These are phyloP conservation scores for Eumaeus atala DNA, from an alignment of 1,140 invertebrate species.

Conservation along the genomic window DNA sequence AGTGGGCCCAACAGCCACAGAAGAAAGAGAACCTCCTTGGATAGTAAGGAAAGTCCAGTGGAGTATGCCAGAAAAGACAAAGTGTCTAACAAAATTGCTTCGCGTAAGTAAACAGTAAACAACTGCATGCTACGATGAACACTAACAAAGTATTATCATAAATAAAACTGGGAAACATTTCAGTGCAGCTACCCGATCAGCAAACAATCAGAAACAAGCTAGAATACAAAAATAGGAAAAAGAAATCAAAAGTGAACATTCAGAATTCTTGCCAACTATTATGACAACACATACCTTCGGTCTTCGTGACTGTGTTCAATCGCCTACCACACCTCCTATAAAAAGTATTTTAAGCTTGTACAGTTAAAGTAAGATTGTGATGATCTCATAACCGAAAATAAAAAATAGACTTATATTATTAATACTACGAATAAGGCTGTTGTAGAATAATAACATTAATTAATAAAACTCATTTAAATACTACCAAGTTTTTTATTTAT, in stretches of 20 bases:
- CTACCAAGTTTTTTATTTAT: constrained; percentile 27
- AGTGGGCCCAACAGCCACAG: constrained; percentile 33
- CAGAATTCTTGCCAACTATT: constrained; percentile 62
- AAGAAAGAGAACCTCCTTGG: constrained; percentile 40
- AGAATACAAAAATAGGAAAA: constrained; percentile 34
- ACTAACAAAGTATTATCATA: constrained; percentile 37
- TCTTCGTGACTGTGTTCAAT: constrained; percentile 3
- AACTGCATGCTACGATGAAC: constrained; percentile 51
- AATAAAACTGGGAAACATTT: constrained; percentile 58
- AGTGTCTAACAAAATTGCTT: constrained; percentile 43
- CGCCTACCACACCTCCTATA: constrained; percentile 5
- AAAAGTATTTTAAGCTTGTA: constrained; percentile 14
- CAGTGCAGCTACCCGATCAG: constrained; percentile 55
- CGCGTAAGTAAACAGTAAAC: constrained; percentile 70
- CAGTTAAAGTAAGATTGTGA: constrained; percentile 20
- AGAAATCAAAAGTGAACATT: constrained; percentile 41
- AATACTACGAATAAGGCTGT: constrained; percentile 26
- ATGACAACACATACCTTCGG: constrained; percentile 26
- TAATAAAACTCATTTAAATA: constrained; percentile 30
- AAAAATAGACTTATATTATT: constrained; percentile 18
- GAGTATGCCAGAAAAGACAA: constrained; percentile 39
- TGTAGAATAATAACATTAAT: constrained; percentile 30
- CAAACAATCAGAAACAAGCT: constrained; percentile 35
- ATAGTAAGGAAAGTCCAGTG: constrained; percentile 37
- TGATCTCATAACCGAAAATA: constrained; percentile 36